Evolutionary conservation across 2,113 vertebrate genomes (phyloP), one percentile per base, ranked within the genome.

Genomic region (Pardalotus punctatus): DNA sequence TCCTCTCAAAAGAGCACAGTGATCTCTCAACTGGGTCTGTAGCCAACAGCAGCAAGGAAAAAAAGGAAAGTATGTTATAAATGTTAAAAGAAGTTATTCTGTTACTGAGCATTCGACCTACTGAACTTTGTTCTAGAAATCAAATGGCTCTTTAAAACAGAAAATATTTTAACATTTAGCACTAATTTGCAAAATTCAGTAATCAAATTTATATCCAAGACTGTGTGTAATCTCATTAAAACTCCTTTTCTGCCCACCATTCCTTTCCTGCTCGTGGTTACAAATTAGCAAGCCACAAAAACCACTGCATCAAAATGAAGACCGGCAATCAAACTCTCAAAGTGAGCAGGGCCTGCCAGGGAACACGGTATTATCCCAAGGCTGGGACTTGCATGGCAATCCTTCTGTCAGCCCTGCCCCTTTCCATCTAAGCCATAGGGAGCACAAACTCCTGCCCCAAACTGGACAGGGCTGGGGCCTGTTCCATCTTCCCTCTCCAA

Each of bases 301-400:
- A 18, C 5, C 47, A 71, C 48, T 8, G 31, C 18, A 33, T 22
- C 24, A 36, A 40, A 67, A 40, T 0, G 3, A 69, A 60, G 43
- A 60, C 6, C 35, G 51, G 42, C 31, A 69, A 57, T 31, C 57
- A 48, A 81, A 43, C 3, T 17, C 5, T 8, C 0, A 0, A 58
- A 56, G 29, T 4, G 21, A 51, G 33, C 1, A 1, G 33, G 31
- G 43, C 15, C 56, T 82, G 14, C 51, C 35, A 15, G 51, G 23
- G 12, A 74, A 14, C 35, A 21, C 0, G 1, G 20, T 18, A 4
- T 29, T 23, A 11, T 31, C 16, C 35, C 36, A 31, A 70, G 8
- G n/a, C 43, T 79, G 70, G 15, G 11, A 33, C 40, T 5, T 38
- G 14, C 7, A 7, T 2, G 2, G 53, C 24, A 48, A 35, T 22